Evolutionary conservation across 1,140 invertebrate species (phyloP).

Genomic region (Brachionus paranguensis): DNA sequence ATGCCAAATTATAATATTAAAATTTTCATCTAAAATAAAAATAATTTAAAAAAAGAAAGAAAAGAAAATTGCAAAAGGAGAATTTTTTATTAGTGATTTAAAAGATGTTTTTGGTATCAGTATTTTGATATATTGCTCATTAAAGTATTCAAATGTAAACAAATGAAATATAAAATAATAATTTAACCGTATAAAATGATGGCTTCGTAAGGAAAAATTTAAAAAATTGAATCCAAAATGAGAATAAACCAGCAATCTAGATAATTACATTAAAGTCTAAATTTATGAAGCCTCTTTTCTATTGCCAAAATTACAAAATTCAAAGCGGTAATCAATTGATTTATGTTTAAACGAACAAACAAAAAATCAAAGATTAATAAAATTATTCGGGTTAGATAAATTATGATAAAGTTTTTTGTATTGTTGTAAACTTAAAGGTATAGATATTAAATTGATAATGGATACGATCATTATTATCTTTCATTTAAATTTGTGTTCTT

Average conservation of each 20-base stretch:
- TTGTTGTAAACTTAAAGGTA: not conserved
- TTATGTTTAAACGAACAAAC: not conserved
- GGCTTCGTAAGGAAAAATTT: not conserved
- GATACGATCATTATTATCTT: not conserved
- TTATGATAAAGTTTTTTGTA: not conserved
- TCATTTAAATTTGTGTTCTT: not conserved
- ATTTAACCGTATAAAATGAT: slow-evolving; percentile 24
- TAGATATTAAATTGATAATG: not conserved
- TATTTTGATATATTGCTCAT: not conserved
- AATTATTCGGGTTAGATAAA: slow-evolving; percentile 7
- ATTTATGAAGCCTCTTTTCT: not conserved
- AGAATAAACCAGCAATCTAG: not conserved
- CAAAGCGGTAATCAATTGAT: not conserved
- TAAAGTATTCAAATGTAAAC: not conserved
- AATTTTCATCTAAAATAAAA: not conserved
- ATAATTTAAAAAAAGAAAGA: not conserved
- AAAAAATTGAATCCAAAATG: not conserved
- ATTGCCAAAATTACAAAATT: not conserved
- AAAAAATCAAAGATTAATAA: not conserved
- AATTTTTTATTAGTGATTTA: not conserved
- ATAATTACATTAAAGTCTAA: not conserved
- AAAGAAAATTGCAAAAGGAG: not conserved
- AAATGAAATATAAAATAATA: slow-evolving; percentile 37
- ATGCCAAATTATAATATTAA: not conserved
- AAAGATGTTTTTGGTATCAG: not conserved